phyloP scores from a whole-genome alignment of 2,888 invertebrate genomes.

The Empis stercorea region DNA sequence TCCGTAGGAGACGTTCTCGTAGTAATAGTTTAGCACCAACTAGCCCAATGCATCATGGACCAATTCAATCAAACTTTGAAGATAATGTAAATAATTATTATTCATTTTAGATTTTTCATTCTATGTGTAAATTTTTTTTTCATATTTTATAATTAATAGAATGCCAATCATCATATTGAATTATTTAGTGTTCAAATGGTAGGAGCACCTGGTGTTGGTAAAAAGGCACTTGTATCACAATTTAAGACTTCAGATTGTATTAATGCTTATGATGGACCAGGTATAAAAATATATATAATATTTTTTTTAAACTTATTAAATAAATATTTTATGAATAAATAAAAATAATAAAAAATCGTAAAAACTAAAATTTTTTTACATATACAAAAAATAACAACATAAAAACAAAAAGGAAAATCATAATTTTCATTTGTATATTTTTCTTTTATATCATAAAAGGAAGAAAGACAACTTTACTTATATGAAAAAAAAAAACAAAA shows the following conservation, averaged over 20 bases:
- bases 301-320: not conserved
- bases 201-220: constrained; percentile 70
- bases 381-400: too few relatives aligned
- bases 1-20: constrained; percentile 69
- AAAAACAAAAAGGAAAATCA: too few relatives aligned
- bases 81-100: not conserved
- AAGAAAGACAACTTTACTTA: too few relatives aligned
- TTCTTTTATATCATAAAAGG: too few relatives aligned
- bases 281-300: constrained; percentile 36
- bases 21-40: constrained; percentile 67
- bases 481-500: too few relatives aligned
- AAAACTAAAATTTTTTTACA: not conserved
- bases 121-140: too few relatives aligned
- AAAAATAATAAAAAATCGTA: not conserved
- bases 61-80: not conserved
- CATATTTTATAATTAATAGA: too few relatives aligned
- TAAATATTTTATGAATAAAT: not conserved
- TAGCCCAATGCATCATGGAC: constrained; percentile 37
- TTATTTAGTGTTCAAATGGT: constrained; percentile 61
- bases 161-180: constrained; percentile 37
- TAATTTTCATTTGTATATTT: too few relatives aligned
- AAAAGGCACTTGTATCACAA: constrained; percentile 73
- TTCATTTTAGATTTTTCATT: too few relatives aligned
- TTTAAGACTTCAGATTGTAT: constrained; percentile 90
- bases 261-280: constrained; percentile 83